Conservation (phyloP, 1,140 invertebrate species). For the Ceratosolen fusciceps region DNA sequence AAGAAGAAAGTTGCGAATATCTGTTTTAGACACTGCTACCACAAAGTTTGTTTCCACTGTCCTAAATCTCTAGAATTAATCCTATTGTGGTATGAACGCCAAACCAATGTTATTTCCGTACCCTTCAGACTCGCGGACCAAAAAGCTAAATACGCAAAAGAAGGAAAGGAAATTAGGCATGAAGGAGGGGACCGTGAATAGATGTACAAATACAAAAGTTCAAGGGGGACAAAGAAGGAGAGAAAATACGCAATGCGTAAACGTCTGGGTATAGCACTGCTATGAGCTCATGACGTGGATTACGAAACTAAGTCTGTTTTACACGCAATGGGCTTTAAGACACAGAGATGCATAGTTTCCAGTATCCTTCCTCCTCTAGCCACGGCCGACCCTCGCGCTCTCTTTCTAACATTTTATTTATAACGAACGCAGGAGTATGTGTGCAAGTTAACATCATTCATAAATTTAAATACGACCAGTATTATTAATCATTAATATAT, state of each 20-base stretch:
- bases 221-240: background rate
- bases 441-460: no score
- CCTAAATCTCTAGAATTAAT: slow-evolving; percentile 56
- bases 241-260: slow-evolving; percentile 1
- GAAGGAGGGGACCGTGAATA: background rate
- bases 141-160: background rate
- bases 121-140: slow-evolving; percentile 40
- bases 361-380: background rate
- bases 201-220: background rate
- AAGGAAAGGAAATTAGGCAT: background rate
- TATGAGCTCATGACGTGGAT: slow-evolving; percentile 45
- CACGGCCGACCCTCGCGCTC: background rate
- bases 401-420: no score
- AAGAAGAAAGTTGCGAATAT: background rate
- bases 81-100: slow-evolving; percentile 53
- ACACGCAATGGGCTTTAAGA: slow-evolving; percentile 33
- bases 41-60: slow-evolving; percentile 10
- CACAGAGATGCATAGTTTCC: slow-evolving; percentile 21
- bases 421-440: no score
- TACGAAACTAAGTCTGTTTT: slow-evolving; percentile 53
- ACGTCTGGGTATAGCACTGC: slow-evolving; percentile 4
- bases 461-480: no score
- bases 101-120: slow-evolving; percentile 53
- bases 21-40: background rate
- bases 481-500: no score